Evolutionary conservation across 1,140 invertebrate genomes (phyloP).

Genomic region (Fopius arisanus): DNA sequence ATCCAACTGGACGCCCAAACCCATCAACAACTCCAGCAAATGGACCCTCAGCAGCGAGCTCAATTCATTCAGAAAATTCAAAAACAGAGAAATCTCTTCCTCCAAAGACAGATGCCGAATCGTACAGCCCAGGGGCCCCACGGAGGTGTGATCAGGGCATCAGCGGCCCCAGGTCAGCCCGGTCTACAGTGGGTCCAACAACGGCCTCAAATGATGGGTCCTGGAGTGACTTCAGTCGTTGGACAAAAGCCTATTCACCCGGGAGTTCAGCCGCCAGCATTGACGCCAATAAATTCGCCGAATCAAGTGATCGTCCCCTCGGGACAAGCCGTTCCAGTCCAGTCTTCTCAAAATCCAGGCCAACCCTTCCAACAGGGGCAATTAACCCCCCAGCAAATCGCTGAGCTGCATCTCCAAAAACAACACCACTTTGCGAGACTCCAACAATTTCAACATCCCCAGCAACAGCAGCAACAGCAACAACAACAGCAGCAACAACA

Average conservation of each 20-base stretch:
- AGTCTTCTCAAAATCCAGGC: slow-evolving; percentile 46
- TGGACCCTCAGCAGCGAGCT: slow-evolving; percentile 79
- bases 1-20: slow-evolving; percentile 83
- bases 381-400: slow-evolving; percentile 54
- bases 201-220: slow-evolving; percentile 60
- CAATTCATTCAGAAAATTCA: slow-evolving; percentile 81
- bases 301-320: slow-evolving; percentile 59
- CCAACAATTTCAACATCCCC: slow-evolving; percentile 56
- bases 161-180: slow-evolving; percentile 64
- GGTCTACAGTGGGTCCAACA: slow-evolving; percentile 64
- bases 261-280: slow-evolving; percentile 58
- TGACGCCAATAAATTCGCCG: slow-evolving; percentile 58
- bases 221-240: slow-evolving; percentile 49
- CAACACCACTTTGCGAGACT: slow-evolving; percentile 65
- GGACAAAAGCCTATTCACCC: slow-evolving; percentile 57
- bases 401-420: slow-evolving; percentile 60
- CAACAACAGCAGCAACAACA: slow-evolving; percentile 47
- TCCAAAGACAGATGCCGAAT: slow-evolving; percentile 66
- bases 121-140: slow-evolving; percentile 64
- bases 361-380: slow-evolving; percentile 56
- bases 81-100: slow-evolving; percentile 70
- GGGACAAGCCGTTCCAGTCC: slow-evolving; percentile 46
- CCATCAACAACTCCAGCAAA: slow-evolving; percentile 82
- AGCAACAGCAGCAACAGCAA: slow-evolving; percentile 48
- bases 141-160: slow-evolving; percentile 63